These are phyloP conservation scores for Bombycilla garrulus DNA, from an alignment of 2,113 vertebrate species.

Conservation along the genomic window DNA sequence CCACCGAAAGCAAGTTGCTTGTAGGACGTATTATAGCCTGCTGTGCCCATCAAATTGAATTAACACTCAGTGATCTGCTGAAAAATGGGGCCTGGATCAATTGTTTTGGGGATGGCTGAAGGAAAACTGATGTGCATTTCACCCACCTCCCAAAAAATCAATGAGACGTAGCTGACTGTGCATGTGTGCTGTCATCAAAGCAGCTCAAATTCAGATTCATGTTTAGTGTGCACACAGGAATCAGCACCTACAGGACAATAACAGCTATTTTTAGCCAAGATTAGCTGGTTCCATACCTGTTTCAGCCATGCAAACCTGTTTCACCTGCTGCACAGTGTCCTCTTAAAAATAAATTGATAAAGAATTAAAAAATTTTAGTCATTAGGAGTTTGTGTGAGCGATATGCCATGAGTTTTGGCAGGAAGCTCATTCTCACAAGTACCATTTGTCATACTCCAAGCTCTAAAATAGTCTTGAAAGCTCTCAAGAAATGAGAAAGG, in stretches of 20 bases:
- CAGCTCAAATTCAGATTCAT: background rate
- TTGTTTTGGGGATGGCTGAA: background rate
- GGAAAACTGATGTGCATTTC: constrained; percentile 34
- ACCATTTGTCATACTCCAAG: background rate
- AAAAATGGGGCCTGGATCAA: constrained; percentile 58
- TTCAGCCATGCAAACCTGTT: background rate
- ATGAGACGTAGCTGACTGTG: background rate
- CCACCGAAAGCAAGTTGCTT: background rate
- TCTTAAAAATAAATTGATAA: background rate
- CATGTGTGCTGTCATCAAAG: background rate
- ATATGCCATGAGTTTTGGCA: background rate
- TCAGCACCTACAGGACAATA: background rate
- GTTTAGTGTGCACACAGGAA: background rate
- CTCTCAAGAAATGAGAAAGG: background rate
- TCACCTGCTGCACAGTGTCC: background rate
- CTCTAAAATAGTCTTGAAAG: background rate
- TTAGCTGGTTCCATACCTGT: background rate
- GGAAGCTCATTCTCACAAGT: background rate
- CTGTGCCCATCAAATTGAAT: constrained; percentile 56
- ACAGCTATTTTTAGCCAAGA: background rate
- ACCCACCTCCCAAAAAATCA: constrained; percentile 26
- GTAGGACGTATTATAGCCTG: background rate
- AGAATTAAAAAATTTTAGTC: background rate
- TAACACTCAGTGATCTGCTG: constrained; percentile 43
- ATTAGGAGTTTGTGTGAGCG: background rate